A percentile compares a stretch with the other conserved stretches of the same genome.
phyloP scores from a whole-genome alignment of 2,888 invertebrate species.

The Dryocosmus kuriphilus region DNA sequence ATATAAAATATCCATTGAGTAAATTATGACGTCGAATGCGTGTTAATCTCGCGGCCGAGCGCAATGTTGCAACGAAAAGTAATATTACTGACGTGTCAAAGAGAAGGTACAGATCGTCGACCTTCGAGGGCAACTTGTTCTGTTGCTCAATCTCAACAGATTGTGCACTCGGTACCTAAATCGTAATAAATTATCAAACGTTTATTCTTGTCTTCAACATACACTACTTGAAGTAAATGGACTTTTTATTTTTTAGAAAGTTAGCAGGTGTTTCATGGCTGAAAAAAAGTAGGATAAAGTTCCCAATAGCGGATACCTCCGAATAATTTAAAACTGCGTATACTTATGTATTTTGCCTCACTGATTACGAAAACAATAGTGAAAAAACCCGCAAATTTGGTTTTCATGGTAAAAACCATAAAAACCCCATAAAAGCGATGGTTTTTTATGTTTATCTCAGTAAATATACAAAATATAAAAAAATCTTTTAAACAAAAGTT shows the following conservation, averaged over 20 bases:
- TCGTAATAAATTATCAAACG: slow-evolving; percentile 35
- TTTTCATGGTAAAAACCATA: too few relatives aligned
- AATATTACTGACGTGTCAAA: slow-evolving; percentile 39
- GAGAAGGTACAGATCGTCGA: slow-evolving; percentile 38
- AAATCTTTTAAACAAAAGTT: too few relatives aligned
- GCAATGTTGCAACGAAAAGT: slow-evolving; percentile 35
- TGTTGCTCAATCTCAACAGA: slow-evolving; percentile 20
- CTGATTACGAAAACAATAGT: too few relatives aligned
- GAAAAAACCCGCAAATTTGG: too few relatives aligned
- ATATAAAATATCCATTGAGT: slow-evolving; percentile 28
- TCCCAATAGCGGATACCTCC: too few relatives aligned
- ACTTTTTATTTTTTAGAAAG: not conserved
- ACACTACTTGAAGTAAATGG: not conserved
- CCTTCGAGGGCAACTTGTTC: slow-evolving; percentile 35
- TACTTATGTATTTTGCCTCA: too few relatives aligned
- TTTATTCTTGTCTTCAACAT: not conserved
- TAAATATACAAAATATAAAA: too few relatives aligned
- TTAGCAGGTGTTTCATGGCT: not conserved
- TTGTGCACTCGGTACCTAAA: slow-evolving; percentile 30
- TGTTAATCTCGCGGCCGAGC: slow-evolving; percentile 20
- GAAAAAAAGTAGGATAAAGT: too few relatives aligned
- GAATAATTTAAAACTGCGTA: too few relatives aligned
- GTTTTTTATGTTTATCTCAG: too few relatives aligned
- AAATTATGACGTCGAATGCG: slow-evolving; percentile 34
- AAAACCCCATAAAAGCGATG: too few relatives aligned